A percentile compares a stretch with the other conserved stretches of the same genome.
Conservation (phyloP, 2,113 vertebrate genomes). For the Carassius carassius region DNA sequence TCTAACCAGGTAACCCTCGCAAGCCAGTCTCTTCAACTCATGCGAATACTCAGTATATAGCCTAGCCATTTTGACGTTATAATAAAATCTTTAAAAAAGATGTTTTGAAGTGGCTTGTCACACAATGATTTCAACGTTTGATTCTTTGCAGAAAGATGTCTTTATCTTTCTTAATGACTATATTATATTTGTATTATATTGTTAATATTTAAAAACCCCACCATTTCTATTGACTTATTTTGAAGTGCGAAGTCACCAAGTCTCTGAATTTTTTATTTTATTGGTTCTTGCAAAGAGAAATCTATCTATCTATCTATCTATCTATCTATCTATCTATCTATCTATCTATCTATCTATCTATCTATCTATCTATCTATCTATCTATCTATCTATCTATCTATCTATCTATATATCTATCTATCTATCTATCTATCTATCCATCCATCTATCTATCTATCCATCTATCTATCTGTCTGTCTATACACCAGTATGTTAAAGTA, state of each 20-base stretch:
- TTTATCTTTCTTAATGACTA: neutral
- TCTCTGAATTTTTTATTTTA: neutral
- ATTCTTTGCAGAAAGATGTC: neutral
- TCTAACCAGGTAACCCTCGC: slow-evolving; percentile 86
- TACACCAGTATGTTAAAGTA: neutral
- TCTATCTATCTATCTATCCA: slow-evolving; percentile 21
- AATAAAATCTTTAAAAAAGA: neutral
- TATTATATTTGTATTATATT: neutral
- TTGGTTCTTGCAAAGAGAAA: too few relatives aligned
- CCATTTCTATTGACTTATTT: neutral
- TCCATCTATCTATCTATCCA: neutral
- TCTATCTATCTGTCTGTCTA: slow-evolving; percentile 5
- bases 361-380: slow-evolving; percentile 24
- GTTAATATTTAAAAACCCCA: too few relatives aligned
- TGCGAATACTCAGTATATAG: neutral
- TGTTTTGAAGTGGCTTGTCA: neutral
- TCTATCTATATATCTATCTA: slow-evolving; percentile 18
- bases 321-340: slow-evolving; percentile 25
- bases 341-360: slow-evolving; percentile 14
- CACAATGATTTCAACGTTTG: neutral
- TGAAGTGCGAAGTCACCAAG: neutral
- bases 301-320: neutral
- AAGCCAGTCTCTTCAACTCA: neutral
- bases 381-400: slow-evolving; percentile 7
- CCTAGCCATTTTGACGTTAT: neutral